These are phyloP conservation scores for Lordiphosa mommai DNA, from an alignment of 1,140 invertebrate genomes.

Conservation along the genomic window DNA sequence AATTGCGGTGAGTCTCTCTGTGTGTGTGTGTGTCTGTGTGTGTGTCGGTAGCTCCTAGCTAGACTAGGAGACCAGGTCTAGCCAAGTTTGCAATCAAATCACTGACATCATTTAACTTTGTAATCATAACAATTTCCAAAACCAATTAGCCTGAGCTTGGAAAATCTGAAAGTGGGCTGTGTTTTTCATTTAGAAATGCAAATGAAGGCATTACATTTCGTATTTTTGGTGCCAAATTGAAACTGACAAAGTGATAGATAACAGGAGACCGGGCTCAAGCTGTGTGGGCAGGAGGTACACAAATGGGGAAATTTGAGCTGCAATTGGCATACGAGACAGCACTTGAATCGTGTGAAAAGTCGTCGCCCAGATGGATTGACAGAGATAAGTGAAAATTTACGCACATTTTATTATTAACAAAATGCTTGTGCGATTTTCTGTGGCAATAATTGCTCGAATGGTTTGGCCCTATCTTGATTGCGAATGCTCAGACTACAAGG, in stretches of 20 bases:
- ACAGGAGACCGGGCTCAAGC: conserved; percentile 41
- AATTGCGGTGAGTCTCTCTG: background rate
- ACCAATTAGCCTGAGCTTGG: conserved; percentile 51
- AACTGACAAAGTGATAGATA: conserved; percentile 57
- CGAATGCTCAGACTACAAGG: conserved; percentile 6
- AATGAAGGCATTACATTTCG: conserved; percentile 74
- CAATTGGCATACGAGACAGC: background rate
- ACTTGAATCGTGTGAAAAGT: conserved; percentile 59
- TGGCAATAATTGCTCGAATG: conserved; percentile 30
- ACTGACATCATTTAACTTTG: conserved; percentile 71
- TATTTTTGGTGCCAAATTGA: conserved; percentile 47
- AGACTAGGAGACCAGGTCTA: conserved; percentile 20
- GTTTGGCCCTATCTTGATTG: conserved; percentile 41
- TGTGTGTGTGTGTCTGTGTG: conserved; percentile 19
- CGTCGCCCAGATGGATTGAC: conserved; percentile 15
- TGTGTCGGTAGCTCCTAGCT: conserved; percentile 17
- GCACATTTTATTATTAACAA: conserved; percentile 42
- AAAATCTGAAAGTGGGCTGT: conserved; percentile 44
- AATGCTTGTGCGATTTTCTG: conserved; percentile 19
- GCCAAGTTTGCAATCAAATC: conserved; percentile 59
- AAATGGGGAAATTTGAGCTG: background rate
- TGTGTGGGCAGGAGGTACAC: background rate
- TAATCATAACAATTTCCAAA: conserved; percentile 77
- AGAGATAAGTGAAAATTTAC: conserved; percentile 37
- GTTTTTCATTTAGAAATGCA: conserved; percentile 72